Percentiles rank a stretch among this genome's conserved stretches.
Conservation (phyloP, 1,140 invertebrate species). For the Nymphalis io region DNA sequence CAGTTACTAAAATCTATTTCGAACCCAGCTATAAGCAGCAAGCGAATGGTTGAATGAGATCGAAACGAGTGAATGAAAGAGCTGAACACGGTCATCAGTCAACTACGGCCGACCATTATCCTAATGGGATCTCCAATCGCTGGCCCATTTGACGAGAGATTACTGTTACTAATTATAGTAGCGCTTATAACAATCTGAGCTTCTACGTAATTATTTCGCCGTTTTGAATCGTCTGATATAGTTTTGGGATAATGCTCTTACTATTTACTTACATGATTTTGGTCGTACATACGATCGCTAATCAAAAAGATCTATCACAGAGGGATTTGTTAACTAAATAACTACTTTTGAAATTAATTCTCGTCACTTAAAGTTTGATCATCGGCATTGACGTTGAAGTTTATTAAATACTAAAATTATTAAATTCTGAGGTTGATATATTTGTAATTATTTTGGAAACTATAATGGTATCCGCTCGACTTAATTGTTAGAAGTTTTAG, state of each 20-base stretch:
- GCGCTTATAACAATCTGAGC: conserved; percentile 18
- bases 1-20: conserved; percentile 41
- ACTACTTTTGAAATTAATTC: background rate
- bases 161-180: conserved; percentile 41
- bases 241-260: conserved; percentile 8
- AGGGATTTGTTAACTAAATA: conserved; percentile 1
- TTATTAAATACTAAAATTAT: background rate
- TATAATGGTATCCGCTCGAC: too few relatives aligned
- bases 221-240: conserved; percentile 26
- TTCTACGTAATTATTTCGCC: conserved; percentile 22
- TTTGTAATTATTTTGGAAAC: too few relatives aligned
- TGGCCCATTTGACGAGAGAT: conserved; percentile 39
- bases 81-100: conserved; percentile 50
- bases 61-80: conserved; percentile 45
- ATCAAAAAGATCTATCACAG: background rate
- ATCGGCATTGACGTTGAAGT: background rate
- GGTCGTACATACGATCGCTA: background rate
- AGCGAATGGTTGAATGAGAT: conserved; percentile 42
- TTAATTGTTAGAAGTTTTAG: too few relatives aligned
- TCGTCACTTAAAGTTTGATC: background rate
- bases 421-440: too few relatives aligned
- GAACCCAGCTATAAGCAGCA: conserved; percentile 36
- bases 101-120: conserved; percentile 49
- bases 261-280: conserved; percentile 2
- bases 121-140: conserved; percentile 50